A percentile compares a stretch with the other conserved stretches of the same genome.
phyloP scores from a whole-genome alignment of 2,113 vertebrate species.

The Ameiurus melas region DNA sequence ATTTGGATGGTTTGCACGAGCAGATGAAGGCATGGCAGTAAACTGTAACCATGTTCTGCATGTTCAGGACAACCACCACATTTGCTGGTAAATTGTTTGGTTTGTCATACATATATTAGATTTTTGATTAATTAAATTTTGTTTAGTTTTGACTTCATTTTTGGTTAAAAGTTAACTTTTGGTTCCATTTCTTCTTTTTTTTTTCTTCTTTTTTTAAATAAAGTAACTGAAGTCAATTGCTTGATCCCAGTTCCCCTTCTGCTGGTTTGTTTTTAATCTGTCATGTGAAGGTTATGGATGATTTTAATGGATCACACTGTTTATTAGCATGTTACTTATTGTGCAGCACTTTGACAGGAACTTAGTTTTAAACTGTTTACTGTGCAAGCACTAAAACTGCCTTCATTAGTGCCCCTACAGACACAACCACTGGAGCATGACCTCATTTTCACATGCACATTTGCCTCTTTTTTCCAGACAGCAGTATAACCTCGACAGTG shows the following conservation, averaged over 20 bases:
- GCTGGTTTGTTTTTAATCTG: neutral
- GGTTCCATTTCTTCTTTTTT: too few species aligned
- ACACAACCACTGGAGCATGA: neutral
- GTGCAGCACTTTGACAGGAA: neutral
- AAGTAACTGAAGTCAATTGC: neutral
- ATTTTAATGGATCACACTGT: neutral
- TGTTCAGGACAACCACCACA: neutral
- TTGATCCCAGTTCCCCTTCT: neutral
- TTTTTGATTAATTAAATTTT: neutral
- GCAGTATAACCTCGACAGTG: neutral
- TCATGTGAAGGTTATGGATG: neutral
- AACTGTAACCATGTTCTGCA: neutral
- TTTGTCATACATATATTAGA: neutral
- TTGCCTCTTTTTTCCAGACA: neutral
- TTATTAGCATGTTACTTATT: neutral
- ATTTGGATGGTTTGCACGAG: neutral
- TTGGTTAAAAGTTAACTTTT: too few species aligned
- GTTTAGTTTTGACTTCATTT: too few species aligned
- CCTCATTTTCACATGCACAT: conserved; percentile 10
- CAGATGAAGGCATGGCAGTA: neutral
- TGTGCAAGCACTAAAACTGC: neutral
- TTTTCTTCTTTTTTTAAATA: neutral
- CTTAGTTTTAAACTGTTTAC: conserved; percentile 3
- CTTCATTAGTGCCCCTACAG: neutral
- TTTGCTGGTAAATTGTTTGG: neutral